Evolutionary conservation across 2,888 invertebrate genomes (phyloP), one percentile per base, ranked within the genome.

Genomic region (Loripinus fragilis): DNA sequence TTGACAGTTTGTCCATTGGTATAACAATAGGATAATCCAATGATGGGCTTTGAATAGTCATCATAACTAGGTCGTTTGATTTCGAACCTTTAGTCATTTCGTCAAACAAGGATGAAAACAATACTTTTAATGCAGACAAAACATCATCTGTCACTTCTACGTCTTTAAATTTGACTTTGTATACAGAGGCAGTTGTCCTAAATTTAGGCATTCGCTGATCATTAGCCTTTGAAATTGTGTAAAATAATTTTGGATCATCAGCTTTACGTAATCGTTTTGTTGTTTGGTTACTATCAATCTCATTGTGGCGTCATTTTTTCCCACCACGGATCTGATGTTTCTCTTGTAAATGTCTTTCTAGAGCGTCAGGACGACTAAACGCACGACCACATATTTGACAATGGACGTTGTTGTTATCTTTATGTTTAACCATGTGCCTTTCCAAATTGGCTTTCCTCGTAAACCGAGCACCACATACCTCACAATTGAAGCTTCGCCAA

Each of bases 371-470:
- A n/a, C n/a, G n/a, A n/a, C n/a, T n/a, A n/a, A n/a, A n/a, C n/a
- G n/a, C n/a, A n/a, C n/a, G n/a, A n/a, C n/a, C n/a, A n/a, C n/a
- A n/a, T n/a, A n/a, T n/a, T n/a, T n/a, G n/a, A n/a, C n/a, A n/a
- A n/a, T n/a, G n/a, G n/a, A n/a, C n/a, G n/a, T n/a, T n/a, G n/a
- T n/a, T n/a, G n/a, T 71, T 45, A 33, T 71, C 50, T 0, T 48
- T 41, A 50, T 77, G 77, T 35, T 65, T 74, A 45, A 66, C 5
- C 48, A 68, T 3, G 55, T 78, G 78, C 25, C 76, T 33, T 2
- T 73, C 78, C n/a, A 78, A 28, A 69, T 77, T 77, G 0, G 71
- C 15, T 60, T 74, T 74, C 52, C 74, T 64, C 0, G 50, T 42
- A 38, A 78, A 81, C 2, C 35, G 2, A 45, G 78, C 78, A 42